Evolutionary conservation across 2,888 invertebrate genomes (phyloP), one percentile per base, ranked within the genome.

Genomic region (Panzeria rudis): DNA sequence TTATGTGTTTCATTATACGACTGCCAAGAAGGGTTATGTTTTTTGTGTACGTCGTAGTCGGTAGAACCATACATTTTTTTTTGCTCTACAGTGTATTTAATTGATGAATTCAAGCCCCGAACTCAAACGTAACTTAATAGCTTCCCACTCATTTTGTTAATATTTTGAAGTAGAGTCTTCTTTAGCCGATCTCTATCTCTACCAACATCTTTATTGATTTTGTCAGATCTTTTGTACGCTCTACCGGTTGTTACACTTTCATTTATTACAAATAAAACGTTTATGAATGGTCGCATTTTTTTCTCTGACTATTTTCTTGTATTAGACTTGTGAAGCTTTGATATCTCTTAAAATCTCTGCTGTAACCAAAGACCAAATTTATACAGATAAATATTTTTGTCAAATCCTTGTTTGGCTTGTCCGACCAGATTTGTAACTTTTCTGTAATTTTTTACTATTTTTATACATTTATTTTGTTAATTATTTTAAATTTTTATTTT

Each of bases 331-430:
- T 56, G n/a, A n/a, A n/a, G n/a, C n/a, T 44, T 17, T 69, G 52
- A n/a, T 20, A 38, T 44, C 5, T n/a, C n/a, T n/a, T n/a, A n/a
- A 61, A 13, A 72, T 44, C 25, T 44, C 47, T 17, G n/a, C n/a
- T 68, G 35, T 47, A 72, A 76, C 56, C 13, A 50, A 75, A 56
- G n/a, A 62, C 75, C 64, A 64, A 32, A 71, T 44, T 56, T 13
- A 61, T 54, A 77, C 0, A 23, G 23, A 20, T 29, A 71, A 38
- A 41, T 32, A 17, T 52, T 72, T 32, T 50, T 52, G 38, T n/a
- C 29, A 73, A 78, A 79, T 85, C 85, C 85, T 75, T 82, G 68
- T 82, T 69, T 73, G 78, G 85, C 75, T 66, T 20, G 84, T 54
- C 17, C 61, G 62, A 62, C 73, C 54, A 61, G 71, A 71, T 62